Evolutionary conservation across 2,888 invertebrate species (phyloP), one percentile per base, ranked within the genome.

Genomic region (Sphaeridia pumilis): DNA sequence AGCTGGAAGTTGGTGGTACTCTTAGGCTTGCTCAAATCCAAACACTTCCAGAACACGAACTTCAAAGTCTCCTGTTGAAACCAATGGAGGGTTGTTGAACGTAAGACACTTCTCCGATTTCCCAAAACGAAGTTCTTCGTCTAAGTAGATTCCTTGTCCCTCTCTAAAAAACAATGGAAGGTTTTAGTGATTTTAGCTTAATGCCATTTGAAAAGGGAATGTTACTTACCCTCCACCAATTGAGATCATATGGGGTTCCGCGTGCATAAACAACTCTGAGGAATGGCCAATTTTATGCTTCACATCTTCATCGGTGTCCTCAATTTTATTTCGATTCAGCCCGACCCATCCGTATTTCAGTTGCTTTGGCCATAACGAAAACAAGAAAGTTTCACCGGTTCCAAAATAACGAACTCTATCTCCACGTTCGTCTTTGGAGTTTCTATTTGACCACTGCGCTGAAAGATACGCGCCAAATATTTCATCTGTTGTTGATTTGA

Each of bases 391-490:
- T 76, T 95, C 95, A 56, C 95, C 95, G 28, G 93, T 95, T 58
- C 95, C 95, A 73, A 95, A 95, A 75, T 94, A 95, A 41, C 88
- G 86, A 73, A 88, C 86, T 55, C 88, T 76, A 71, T 89, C 87
- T 52, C 90, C 90, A 65, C 85, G 81, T 70, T 87, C 87, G 70
- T 88, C 87, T 69, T 86, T 87, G 66, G 85, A 78, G 70, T 90
- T 90, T 55, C 94, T 78, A 69, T 88, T 87, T 66, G 82, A 81
- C 95, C 95, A 95, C 63, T 87, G 78, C 36, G 87, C 81, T 27
- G 94, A 93, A 71, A 93, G 94, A 69, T 93, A 97, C 36, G 94
- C 94, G 55, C 94, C 94, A 74, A 95, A 94, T 66, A 93, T 94
- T 82, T 94, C 93, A 70, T 90, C 88, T 69, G 84, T 87, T 70